Evolutionary conservation across 1,140 invertebrate species (phyloP).

Genomic region (Chionoecetes opilio): DNA sequence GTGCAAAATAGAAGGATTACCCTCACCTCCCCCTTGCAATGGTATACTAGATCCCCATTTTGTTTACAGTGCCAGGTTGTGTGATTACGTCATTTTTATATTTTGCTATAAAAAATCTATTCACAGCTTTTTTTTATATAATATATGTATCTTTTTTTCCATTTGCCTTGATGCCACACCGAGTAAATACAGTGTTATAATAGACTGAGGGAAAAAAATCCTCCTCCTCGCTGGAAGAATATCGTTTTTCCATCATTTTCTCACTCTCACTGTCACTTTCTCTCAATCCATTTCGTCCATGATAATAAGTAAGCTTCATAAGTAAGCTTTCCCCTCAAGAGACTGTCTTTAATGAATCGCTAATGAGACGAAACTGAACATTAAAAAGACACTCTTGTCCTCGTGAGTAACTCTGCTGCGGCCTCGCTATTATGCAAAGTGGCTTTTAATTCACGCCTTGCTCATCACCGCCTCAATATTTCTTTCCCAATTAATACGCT

Average conservation of each 20-base stretch:
- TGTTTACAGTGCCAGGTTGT: neutral
- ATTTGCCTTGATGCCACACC: too few relatives aligned
- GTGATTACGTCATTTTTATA: neutral
- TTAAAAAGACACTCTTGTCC: slow-evolving; percentile 29
- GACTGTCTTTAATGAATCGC: slow-evolving; percentile 43
- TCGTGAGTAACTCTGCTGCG: neutral
- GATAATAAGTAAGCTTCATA: neutral
- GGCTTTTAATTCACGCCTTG: slow-evolving; percentile 64
- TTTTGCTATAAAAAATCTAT: too few relatives aligned
- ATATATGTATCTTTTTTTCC: too few relatives aligned
- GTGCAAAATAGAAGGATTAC: neutral
- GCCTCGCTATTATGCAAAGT: slow-evolving; percentile 59
- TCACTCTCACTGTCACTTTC: slow-evolving; percentile 6
- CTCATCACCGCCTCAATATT: slow-evolving; percentile 52
- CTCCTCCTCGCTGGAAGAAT: neutral
- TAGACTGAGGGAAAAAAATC: neutral
- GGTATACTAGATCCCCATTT: neutral
- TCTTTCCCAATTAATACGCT: slow-evolving; percentile 69
- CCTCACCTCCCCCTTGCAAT: neutral
- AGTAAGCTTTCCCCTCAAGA: neutral
- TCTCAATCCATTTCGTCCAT: neutral
- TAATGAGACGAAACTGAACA: slow-evolving; percentile 40
- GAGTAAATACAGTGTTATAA: neutral
- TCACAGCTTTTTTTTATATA: too few relatives aligned
- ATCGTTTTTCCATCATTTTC: slow-evolving; percentile 11